Conservation (phyloP, 2,113 vertebrate genomes). For the Scomber scombrus region DNA sequence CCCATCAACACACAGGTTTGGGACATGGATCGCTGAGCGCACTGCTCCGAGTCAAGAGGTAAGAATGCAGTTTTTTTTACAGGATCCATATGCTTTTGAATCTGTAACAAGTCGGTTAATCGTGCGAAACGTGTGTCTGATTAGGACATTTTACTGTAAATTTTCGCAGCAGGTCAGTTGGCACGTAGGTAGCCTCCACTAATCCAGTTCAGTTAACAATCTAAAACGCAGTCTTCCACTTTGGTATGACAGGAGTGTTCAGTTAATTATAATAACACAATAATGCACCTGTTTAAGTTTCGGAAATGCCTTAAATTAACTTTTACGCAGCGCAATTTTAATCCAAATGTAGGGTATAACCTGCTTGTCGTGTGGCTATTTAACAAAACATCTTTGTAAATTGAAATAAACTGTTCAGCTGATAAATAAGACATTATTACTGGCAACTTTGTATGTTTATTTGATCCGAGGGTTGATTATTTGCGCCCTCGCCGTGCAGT, state of each 20-base stretch:
- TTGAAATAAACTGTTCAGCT: not conserved
- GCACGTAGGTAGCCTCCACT: not conserved
- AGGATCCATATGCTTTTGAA: not conserved
- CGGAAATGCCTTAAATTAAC: not conserved
- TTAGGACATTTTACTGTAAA: not conserved
- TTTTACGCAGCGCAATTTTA: constrained; percentile 43
- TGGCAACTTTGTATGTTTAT: not conserved
- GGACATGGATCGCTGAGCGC: constrained; percentile 51
- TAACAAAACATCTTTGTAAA: too few relatives aligned
- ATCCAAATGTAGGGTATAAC: not conserved
- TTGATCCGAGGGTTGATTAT: not conserved
- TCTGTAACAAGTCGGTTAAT: not conserved
- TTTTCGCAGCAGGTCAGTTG: not conserved
- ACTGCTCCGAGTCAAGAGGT: constrained; percentile 53
- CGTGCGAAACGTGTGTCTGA: not conserved
- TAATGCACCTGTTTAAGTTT: not conserved
- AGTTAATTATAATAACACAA: not conserved
- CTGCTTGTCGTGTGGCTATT: not conserved
- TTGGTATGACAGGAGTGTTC: too few relatives aligned
- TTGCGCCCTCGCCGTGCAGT: not conserved
- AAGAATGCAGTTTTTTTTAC: constrained; percentile 23
- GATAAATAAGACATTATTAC: not conserved
- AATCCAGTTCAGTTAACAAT: not conserved
- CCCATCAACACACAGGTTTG: constrained; percentile 25
- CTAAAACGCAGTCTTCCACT: not conserved